Conservation (phyloP, 2,888 invertebrate genomes). For the Anoplius nigerrimus region DNA sequence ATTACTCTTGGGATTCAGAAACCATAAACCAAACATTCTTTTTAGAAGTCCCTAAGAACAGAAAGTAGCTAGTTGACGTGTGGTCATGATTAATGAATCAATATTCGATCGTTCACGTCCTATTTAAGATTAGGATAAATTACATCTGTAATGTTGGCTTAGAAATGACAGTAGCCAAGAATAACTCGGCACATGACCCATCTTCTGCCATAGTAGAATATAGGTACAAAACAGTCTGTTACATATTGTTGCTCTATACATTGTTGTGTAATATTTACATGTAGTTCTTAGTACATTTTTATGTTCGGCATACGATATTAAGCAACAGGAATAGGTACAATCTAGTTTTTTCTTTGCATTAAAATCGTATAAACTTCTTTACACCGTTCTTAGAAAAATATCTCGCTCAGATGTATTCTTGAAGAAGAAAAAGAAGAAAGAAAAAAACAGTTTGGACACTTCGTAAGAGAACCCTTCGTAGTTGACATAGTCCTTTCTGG, state of each 20-base stretch:
- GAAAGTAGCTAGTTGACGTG: conserved; percentile 63
- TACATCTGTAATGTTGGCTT: conserved; percentile 65
- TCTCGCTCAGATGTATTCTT: conserved; percentile 21
- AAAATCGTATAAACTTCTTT: background rate
- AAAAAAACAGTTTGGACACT: no score
- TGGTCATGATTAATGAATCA: conserved; percentile 58
- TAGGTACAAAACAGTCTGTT: conserved; percentile 60
- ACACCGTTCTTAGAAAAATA: conserved; percentile 33
- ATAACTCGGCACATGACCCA: conserved; percentile 66
- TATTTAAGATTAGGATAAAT: conserved; percentile 62
- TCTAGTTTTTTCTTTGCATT: background rate
- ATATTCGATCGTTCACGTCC: conserved; percentile 59
- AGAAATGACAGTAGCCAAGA: conserved; percentile 66
- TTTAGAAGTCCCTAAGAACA: conserved; percentile 66
- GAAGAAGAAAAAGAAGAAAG: conserved; percentile 24
- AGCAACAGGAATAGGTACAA: background rate
- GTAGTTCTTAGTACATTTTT: background rate
- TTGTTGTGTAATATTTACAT: conserved; percentile 52
- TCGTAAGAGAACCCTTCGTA: no score
- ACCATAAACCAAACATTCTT: conserved; percentile 37
- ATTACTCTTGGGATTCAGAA: conserved; percentile 19
- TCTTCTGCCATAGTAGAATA: conserved; percentile 62
- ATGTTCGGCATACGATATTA: background rate
- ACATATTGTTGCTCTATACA: conserved; percentile 62
- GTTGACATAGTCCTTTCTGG: conserved; percentile 1